Conservation (phyloP, 2,113 vertebrate species). For the Arvicanthis niloticus region DNA sequence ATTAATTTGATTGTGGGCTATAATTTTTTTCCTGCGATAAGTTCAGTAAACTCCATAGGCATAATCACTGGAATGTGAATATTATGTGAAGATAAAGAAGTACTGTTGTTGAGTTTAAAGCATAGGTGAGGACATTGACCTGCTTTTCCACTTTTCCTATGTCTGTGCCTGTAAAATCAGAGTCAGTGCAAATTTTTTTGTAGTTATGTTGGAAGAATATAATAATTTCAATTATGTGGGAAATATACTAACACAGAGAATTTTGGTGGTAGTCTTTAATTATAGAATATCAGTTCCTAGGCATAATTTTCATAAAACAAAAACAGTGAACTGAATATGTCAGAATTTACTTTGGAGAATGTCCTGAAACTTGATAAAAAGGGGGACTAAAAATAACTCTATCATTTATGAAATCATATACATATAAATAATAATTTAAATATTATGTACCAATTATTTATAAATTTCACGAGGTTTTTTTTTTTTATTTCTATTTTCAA, state of each 20-base stretch:
- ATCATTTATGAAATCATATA: neutral
- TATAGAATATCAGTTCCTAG: neutral
- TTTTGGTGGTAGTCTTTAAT: neutral
- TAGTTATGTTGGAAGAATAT: neutral
- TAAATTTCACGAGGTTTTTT: neutral
- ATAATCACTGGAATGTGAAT: neutral
- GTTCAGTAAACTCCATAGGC: neutral
- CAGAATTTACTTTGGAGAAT: neutral
- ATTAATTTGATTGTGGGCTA: neutral
- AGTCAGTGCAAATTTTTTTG: neutral
- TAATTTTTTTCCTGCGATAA: neutral
- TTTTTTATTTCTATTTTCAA: neutral
- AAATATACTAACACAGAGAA: neutral
- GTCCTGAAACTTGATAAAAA: neutral
- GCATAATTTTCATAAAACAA: neutral
- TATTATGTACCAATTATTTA: neutral
- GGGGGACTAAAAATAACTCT: neutral
- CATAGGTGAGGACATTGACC: neutral
- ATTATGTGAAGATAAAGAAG: slow-evolving; percentile 4
- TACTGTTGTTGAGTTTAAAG: neutral
- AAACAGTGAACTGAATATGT: neutral
- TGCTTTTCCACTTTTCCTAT: neutral
- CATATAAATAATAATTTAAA: neutral
- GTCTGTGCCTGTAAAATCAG: neutral
- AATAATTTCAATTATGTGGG: neutral